phyloP scores from a whole-genome alignment of 2,888 invertebrate genomes.

The Nezara viridula region DNA sequence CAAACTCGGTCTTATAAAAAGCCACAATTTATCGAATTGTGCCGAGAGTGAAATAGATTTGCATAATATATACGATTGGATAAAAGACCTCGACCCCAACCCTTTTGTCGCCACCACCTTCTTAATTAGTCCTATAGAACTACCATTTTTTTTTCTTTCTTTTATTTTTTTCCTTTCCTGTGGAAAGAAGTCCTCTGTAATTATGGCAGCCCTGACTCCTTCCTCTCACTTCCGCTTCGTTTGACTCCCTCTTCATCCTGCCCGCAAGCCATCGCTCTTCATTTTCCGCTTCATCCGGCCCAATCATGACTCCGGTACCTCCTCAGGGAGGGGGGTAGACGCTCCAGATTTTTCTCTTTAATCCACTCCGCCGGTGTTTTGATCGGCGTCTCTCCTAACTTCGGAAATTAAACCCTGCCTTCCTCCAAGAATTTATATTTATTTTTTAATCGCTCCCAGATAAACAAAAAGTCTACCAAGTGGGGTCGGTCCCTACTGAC shows the following conservation, averaged over 20 bases:
- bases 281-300: constrained; percentile 43
- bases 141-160: neutral
- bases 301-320: neutral
- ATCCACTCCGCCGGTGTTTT: neutral
- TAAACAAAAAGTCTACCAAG: too few species aligned
- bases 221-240: constrained; percentile 36
- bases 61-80: neutral
- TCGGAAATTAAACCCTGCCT: neutral
- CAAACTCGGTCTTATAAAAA: neutral
- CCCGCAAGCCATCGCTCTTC: constrained; percentile 46
- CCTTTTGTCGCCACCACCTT: neutral
- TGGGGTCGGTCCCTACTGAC: too few species aligned
- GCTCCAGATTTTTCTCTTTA: constrained; percentile 24
- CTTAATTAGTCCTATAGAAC: constrained; percentile 39
- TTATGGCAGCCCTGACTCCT: neutral
- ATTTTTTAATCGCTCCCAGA: neutral
- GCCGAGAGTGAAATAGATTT: neutral
- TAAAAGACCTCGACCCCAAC: neutral
- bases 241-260: constrained; percentile 14
- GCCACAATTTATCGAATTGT: neutral
- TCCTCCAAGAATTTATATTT: neutral
- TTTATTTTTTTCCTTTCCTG: neutral
- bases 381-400: neutral
- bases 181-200: constrained; percentile 43
- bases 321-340: too few species aligned